Evolutionary conservation across 2,113 vertebrate species (phyloP), one percentile per base, ranked within the genome.

Genomic region (Caretta caretta): DNA sequence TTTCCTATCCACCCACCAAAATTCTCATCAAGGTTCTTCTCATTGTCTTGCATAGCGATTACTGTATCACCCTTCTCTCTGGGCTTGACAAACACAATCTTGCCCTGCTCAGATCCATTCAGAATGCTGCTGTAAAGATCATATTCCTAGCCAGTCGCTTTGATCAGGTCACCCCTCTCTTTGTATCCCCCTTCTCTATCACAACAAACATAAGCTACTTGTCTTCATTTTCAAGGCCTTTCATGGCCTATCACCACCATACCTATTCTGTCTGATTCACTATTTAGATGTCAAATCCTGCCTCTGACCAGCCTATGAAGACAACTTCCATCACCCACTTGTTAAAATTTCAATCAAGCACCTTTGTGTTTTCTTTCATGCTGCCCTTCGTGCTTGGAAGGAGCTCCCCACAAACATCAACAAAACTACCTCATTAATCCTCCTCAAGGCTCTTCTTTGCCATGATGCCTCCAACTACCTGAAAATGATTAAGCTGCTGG

Each of bases 361-460:
- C 24, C 42, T 78, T 48, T 8, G 3, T 46, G 5, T 27, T 78
- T 27, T 48, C 11, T 78, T 24, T 48, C 24, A 78, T 48, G 42
- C 38, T 86, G 27, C 31, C 76, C 14, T 3, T 0, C 53, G 3
- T 3, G 1, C 14, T 56, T n/a, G 6, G 9, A 1, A 1, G 35
- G 0, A 12, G 4, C 24, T 78, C 53, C 31, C 19, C 35, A 11
- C 5, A 16, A 42, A 14, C 19, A 17, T 0, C 50, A 10, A 76
- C 46, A 53, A 9, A 35, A 16, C 42, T 2, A 7, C 1, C 2
- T 3, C 49, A 54, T 2, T 79, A 3, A 17, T 22, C n/a, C 1
- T 57, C 54, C 35, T 25, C 8, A 13, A 0, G 3, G 12, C 0
- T 29, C 3, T 35, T 82, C 49, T 54, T 9, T 50, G 90, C 1